Evolutionary conservation across 2,888 invertebrate genomes (phyloP).

Genomic region (Epirrita christyi): DNA sequence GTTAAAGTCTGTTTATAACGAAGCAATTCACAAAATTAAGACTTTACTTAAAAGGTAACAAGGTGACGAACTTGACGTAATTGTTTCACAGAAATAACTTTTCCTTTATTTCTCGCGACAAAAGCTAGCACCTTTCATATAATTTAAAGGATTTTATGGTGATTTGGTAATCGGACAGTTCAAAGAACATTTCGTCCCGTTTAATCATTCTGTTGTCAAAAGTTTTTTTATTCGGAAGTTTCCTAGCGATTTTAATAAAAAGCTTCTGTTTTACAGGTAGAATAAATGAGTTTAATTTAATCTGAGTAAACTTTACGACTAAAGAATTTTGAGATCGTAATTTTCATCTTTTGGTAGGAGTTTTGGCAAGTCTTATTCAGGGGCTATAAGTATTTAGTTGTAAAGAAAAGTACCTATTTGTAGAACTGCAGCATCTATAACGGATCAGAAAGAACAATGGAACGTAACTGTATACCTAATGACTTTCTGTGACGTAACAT

Average conservation of each 20-base stretch:
- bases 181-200: conserved; percentile 7
- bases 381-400: not conserved
- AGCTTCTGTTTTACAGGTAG: conserved; percentile 2
- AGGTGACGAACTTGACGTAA: conserved; percentile 8
- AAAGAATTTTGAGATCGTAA: not conserved
- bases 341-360: conserved; percentile 1
- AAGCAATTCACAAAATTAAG: not conserved
- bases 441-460: too few relatives aligned
- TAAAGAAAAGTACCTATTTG: too few relatives aligned
- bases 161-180: conserved; percentile 18
- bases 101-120: conserved; percentile 14
- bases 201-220: conserved; percentile 23
- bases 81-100: conserved; percentile 18
- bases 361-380: not conserved
- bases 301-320: conserved; percentile 1
- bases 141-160: conserved; percentile 6
- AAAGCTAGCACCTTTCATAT: conserved; percentile 23
- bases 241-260: not conserved
- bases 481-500: too few relatives aligned
- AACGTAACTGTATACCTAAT: too few relatives aligned
- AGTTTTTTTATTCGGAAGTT: not conserved
- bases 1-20: not conserved
- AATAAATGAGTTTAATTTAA: conserved; percentile 3
- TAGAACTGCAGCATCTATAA: too few relatives aligned
- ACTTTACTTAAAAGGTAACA: conserved; percentile 9